Evolutionary conservation across 1,140 invertebrate species (phyloP), one percentile per base, ranked within the genome.

Genomic region (Dufourea novaeangliae): DNA sequence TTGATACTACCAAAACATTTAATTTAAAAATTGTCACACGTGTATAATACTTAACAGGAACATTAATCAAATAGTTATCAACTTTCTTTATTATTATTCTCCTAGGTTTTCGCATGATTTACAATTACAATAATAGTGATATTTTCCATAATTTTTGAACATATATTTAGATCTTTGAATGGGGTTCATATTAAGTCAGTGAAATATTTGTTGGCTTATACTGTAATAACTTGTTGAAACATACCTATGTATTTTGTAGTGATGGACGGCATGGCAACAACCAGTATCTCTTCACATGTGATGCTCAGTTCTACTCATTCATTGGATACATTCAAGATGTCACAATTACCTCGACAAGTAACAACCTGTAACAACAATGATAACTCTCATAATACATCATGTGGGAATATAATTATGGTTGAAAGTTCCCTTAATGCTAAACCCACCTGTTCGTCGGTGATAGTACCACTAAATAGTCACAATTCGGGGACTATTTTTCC

Each of bases 171-270:
- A 57, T 76, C 22, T 20, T 41, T 29, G 12, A 39, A 50, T 50
- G n/a, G 54, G 57, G 52, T 57, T 68, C 20, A 44, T 57, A 66
- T 32, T 17, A 29, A 67, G 0, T 1, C 32, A 59, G 10, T 56
- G 20, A 70, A 78, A 41, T 62, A 52, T 50, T 52, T 63, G 11
- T 25, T 72, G 41, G 20, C 37, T 41, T 63, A 50, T 66, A 46
- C 39, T 39, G 14, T 20, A 39, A 59, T 50, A 74, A 56, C 34
- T 56, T 37, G 64, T 69, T 61, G 54, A 76, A 83, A 77, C 44
- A 57, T 85, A 74, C 68, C 1, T 91, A 39, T 91, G 71, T 91
- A 79, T 90, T 88, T 91, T 92, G 70, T 91, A 92, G 91, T 84
- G 73, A 82, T 82, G 83, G 90, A 91, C 78, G 84, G 78, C 62